Conservation (phyloP, 1,140 invertebrate genomes). For the Antheraea pernyi region DNA sequence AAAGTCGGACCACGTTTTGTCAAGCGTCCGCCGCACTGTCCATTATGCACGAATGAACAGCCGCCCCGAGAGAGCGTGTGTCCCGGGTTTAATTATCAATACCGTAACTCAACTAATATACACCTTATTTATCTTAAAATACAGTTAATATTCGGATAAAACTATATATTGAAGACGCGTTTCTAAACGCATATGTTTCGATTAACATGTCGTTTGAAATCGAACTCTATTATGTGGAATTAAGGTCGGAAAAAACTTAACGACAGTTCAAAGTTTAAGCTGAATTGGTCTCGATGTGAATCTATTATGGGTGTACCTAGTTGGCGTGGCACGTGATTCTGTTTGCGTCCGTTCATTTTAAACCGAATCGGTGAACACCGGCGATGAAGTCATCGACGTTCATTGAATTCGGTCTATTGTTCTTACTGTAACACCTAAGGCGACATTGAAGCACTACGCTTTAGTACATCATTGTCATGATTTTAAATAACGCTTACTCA, state of each 20-base stretch:
- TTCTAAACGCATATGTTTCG: slow-evolving; percentile 43
- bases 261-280: slow-evolving; percentile 22
- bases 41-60: slow-evolving; percentile 78
- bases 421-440: slow-evolving; percentile 14
- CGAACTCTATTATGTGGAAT: slow-evolving; percentile 14
- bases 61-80: slow-evolving; percentile 75
- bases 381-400: slow-evolving; percentile 44
- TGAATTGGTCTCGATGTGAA: slow-evolving; percentile 30
- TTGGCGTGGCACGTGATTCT: slow-evolving; percentile 47
- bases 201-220: slow-evolving; percentile 25
- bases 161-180: slow-evolving; percentile 30
- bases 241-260: slow-evolving; percentile 34
- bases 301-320: slow-evolving; percentile 73
- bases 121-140: slow-evolving; percentile 27
- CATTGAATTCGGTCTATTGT: slow-evolving; percentile 27
- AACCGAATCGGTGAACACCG: slow-evolving; percentile 49
- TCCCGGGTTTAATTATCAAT: slow-evolving; percentile 68
- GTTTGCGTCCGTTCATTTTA: slow-evolving; percentile 50
- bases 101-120: slow-evolving; percentile 26
- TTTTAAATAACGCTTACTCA: no score
- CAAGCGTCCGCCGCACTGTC: slow-evolving; percentile 68
- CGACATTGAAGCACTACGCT: not conserved
- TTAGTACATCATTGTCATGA: not conserved
- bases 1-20: slow-evolving; percentile 74
- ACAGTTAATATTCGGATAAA: slow-evolving; percentile 38